Conservation (phyloP, 2,888 invertebrate species). For the Ischnura elegans region DNA sequence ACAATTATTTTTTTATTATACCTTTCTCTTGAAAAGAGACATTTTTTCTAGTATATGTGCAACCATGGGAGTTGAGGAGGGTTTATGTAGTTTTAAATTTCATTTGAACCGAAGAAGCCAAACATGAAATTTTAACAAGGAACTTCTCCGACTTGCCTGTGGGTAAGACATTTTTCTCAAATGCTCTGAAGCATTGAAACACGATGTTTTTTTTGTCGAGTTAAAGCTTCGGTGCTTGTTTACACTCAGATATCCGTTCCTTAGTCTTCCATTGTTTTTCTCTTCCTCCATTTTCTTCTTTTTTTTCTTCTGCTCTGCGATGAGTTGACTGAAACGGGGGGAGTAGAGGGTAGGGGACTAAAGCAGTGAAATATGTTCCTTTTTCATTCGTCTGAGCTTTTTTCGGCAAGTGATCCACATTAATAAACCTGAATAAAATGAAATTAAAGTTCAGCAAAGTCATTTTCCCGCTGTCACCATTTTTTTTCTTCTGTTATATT, state of each 20-base stretch:
- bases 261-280: not conserved
- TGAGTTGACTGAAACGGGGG: not conserved
- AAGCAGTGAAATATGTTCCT: not conserved
- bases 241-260: too few species aligned
- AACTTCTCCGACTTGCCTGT: not conserved
- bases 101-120: not conserved
- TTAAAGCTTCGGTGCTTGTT: not conserved
- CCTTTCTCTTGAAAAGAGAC: too few species aligned
- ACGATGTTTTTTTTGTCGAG: not conserved
- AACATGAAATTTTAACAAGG: not conserved
- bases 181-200: not conserved
- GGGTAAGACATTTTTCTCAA: not conserved
- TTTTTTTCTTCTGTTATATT: not conserved
- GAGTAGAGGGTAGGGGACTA: not conserved
- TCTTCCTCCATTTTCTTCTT: not conserved
- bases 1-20: too few species aligned
- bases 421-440: not conserved
- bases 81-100: not conserved
- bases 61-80: not conserved
- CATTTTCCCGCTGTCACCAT: not conserved
- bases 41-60: too few species aligned
- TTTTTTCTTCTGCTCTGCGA: not conserved
- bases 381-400: not conserved
- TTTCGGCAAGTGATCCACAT: not conserved
- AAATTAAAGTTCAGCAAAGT: not conserved